A percentile compares a stretch with the other conserved stretches of the same genome.
Conservation (phyloP, 2,797 vertebrate species). For the Tadarida brasiliensis region DNA sequence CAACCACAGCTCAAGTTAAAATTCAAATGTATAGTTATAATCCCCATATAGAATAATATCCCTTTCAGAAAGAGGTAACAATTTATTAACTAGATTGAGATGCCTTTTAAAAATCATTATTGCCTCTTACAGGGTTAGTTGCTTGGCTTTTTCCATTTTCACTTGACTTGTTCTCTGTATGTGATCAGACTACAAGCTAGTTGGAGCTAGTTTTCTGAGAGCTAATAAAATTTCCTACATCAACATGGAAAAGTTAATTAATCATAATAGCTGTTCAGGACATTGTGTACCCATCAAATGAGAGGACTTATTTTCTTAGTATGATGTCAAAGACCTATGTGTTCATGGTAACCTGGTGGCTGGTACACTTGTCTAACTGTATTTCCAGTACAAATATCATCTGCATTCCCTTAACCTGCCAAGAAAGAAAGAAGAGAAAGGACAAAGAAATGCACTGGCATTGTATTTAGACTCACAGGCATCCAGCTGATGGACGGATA, state of each 20-base stretch:
- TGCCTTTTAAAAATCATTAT: background rate
- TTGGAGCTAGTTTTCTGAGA: slow-evolving; percentile 76
- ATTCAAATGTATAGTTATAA: background rate
- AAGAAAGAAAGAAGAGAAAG: slow-evolving; percentile 66
- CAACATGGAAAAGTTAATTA: slow-evolving; percentile 81
- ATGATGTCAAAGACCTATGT: slow-evolving; percentile 74
- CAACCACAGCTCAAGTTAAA: background rate
- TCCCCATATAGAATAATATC: background rate
- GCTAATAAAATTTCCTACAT: slow-evolving; percentile 72
- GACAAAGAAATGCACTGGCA: slow-evolving; percentile 56
- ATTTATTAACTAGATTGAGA: slow-evolving; percentile 41
- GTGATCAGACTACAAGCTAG: slow-evolving; percentile 76
- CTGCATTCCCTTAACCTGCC: slow-evolving; percentile 54
- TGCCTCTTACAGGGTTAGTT: slow-evolving; percentile 71
- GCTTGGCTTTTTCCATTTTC: slow-evolving; percentile 51
- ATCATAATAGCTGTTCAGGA: slow-evolving; percentile 70
- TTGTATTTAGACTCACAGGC: background rate
- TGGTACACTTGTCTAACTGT: slow-evolving; percentile 70
- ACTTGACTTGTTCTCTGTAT: slow-evolving; percentile 69
- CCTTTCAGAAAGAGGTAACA: background rate
- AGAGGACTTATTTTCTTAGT: slow-evolving; percentile 48
- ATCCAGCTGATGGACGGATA: background rate
- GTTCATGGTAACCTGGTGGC: slow-evolving; percentile 73
- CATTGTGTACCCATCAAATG: slow-evolving; percentile 74
- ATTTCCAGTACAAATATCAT: slow-evolving; percentile 79